Evolutionary conservation across 2,888 invertebrate species (phyloP).

Genomic region (Noctua pronuba): DNA sequence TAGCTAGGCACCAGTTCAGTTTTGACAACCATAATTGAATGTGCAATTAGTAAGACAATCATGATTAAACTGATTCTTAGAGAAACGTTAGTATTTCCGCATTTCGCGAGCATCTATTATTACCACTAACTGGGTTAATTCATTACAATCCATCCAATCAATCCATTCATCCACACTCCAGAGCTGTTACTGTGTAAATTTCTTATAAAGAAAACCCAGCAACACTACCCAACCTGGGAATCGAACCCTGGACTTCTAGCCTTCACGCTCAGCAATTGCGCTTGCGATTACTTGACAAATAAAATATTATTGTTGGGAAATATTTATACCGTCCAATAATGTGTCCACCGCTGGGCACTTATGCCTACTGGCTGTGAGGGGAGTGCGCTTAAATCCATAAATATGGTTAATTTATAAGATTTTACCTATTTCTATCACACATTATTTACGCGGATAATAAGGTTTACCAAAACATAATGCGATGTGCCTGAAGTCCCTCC

Average conservation of each 20-base stretch:
- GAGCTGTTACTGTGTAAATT: not conserved
- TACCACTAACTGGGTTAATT: not conserved
- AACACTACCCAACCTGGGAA: not conserved
- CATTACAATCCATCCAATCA: not conserved
- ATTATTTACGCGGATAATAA: not conserved
- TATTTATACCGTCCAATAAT: not conserved
- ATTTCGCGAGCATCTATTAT: not conserved
- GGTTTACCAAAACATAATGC: not conserved
- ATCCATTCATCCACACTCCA: not conserved
- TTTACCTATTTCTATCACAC: not conserved
- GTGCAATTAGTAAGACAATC: no score
- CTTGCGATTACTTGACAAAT: not conserved
- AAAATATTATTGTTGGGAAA: not conserved
- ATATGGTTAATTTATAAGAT: not conserved
- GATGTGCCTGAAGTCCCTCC: not conserved
- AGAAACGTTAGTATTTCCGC: not conserved
- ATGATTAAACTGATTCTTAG: not conserved
- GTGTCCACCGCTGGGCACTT: not conserved
- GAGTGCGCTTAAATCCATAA: not conserved
- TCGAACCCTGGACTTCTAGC: not conserved
- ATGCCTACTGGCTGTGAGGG: not conserved
- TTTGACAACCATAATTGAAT: no score
- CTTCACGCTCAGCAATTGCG: not conserved
- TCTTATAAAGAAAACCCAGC: not conserved
- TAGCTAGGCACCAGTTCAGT: no score